Evolutionary conservation across 2,113 vertebrate species (phyloP), one percentile per base, ranked within the genome.

Genomic region (Nannobrachium achirus): DNA sequence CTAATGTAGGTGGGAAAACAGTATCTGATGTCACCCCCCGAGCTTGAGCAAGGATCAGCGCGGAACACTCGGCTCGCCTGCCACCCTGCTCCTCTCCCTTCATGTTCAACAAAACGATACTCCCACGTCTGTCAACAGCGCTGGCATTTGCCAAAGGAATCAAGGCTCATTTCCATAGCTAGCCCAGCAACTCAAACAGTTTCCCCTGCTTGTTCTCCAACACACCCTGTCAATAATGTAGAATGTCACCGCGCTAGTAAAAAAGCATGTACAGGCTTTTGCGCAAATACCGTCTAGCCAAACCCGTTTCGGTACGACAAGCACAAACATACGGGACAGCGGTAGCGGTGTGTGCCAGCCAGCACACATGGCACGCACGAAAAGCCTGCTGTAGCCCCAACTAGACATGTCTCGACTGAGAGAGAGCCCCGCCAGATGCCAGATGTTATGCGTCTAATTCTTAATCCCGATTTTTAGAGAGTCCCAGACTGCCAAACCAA

Each of bases 21-120:
- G 9, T 7, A 9, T 15, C 56, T 41, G 33, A 5, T 79, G 80
- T 80, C 57, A 78, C 40, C 42, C 63, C 79, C 78, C 78, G 56
- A 61, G 79, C 77, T 76, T 80, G 66, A 16, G 56, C 18, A 25
- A n/a, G 45, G 63, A 72, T 69, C 70, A 75, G 73, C 77, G 78
- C 83, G 65, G 65, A 82, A 60, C 49, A 61, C 46, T 66, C 25
- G 48, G n/a, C n/a, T 14, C 3, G 7, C 48, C 48, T 13, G 56
- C 60, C 66, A 52, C 20, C 14, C 44, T 8, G 9, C 39, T 79
- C 55, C 67, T 52, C 49, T 72, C 56, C 6, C 19, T n/a, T 55
- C 51, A 53, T 66, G 58, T 20, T 58, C 48, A 66, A 33, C 72
- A 41, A 70, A 75, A 7, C 55, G 7, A n/a, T 65, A 49, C 61